phyloP scores from a whole-genome alignment of 2,797 vertebrate genomes.

The Cynodonichthys magdalenae region DNA sequence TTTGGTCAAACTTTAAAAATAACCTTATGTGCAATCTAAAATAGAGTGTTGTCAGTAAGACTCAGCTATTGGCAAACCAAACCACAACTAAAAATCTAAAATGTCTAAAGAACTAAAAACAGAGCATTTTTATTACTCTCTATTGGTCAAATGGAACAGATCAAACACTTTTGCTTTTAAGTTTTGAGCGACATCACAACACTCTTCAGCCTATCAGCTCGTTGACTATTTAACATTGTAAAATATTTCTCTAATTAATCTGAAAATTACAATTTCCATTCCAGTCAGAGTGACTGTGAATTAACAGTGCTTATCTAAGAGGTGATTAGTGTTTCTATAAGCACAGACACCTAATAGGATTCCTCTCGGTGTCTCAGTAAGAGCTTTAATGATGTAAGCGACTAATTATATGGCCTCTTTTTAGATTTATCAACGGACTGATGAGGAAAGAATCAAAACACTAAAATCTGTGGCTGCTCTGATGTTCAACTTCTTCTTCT shows the following conservation, averaged over 20 bases:
- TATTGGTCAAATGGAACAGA: too few species aligned
- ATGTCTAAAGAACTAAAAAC: too few species aligned
- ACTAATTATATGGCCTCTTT: conserved; percentile 1
- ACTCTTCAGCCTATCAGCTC: background rate
- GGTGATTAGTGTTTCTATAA: conserved; percentile 26
- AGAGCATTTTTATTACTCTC: too few species aligned
- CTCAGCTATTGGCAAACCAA: too few species aligned
- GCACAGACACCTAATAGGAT: conserved; percentile 1
- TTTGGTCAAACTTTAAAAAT: too few species aligned
- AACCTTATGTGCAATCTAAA: too few species aligned
- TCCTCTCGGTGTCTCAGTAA: conserved; percentile 4
- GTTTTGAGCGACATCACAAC: background rate
- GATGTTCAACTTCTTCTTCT: background rate
- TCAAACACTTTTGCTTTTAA: background rate
- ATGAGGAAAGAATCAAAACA: background rate
- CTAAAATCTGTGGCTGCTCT: background rate
- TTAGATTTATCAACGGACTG: background rate
- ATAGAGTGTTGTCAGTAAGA: too few species aligned
- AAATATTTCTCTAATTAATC: background rate
- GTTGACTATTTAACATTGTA: background rate
- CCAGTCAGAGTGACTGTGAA: background rate
- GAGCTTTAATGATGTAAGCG: background rate
- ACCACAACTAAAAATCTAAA: too few species aligned
- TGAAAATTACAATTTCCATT: background rate
- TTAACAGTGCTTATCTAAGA: background rate